Percentiles rank a stretch among this genome's conserved stretches.
These are phyloP conservation scores for Ptychadena robeensis DNA, from an alignment of 2,797 vertebrate species.

Conservation along the genomic window DNA sequence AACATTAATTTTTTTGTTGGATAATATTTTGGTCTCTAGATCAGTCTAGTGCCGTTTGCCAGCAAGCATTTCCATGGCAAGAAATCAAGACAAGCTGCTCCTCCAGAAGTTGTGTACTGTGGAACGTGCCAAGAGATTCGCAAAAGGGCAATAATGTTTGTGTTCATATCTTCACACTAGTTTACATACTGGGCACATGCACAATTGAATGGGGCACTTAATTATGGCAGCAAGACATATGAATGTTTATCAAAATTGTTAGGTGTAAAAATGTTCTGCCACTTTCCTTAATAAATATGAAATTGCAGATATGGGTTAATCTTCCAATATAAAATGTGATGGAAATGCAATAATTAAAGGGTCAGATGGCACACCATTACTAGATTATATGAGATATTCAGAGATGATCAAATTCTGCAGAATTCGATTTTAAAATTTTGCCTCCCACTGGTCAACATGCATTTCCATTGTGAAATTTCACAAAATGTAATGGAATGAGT, in stretches of 20 bases:
- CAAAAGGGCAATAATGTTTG: conserved; percentile 48
- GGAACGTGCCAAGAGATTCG: conserved; percentile 60
- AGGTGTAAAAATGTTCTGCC: conserved; percentile 1
- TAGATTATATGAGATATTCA: background rate
- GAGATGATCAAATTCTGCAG: too few species aligned
- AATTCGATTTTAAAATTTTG: too few species aligned
- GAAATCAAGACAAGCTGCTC: conserved; percentile 24
- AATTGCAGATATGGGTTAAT: background rate
- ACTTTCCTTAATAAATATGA: conserved; percentile 10
- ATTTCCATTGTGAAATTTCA: too few species aligned
- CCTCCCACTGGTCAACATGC: too few species aligned
- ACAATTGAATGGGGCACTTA: conserved; percentile 38
- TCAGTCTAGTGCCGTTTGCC: conserved; percentile 61
- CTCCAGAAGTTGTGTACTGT: conserved; percentile 60
- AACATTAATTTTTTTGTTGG: conserved; percentile 61
- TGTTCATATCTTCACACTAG: conserved; percentile 38
- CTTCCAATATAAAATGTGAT: background rate
- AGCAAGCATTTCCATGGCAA: conserved; percentile 30
- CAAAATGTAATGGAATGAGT: too few species aligned
- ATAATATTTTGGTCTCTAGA: conserved; percentile 62
- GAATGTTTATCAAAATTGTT: conserved; percentile 34
- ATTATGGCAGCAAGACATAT: conserved; percentile 39
- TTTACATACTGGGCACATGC: conserved; percentile 45
- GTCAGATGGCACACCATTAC: background rate
- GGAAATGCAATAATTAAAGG: background rate